Percentiles rank a stretch among this genome's conserved stretches.
These are phyloP conservation scores for Drosophila jambulina DNA, from an alignment of 1,140 invertebrate genomes.

Conservation along the genomic window DNA sequence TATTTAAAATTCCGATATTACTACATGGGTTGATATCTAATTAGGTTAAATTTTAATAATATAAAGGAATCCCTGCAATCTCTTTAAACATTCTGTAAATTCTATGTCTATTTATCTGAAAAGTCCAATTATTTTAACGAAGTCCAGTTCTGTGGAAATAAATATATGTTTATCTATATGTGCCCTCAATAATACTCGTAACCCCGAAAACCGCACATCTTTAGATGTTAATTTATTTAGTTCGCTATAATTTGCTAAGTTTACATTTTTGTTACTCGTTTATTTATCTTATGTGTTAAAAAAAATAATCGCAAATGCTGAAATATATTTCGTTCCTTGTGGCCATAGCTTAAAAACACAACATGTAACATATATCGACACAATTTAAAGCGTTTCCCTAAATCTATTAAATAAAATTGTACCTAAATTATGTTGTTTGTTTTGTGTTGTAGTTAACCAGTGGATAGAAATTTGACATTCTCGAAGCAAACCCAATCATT, in stretches of 20 bases:
- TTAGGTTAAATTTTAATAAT: no score
- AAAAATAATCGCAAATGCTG: constrained; percentile 58
- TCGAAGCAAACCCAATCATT: constrained; percentile 50
- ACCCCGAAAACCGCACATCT: no score
- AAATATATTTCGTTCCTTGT: constrained; percentile 26
- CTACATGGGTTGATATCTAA: no score
- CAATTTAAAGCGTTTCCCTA: constrained; percentile 25
- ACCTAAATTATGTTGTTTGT: constrained; percentile 7
- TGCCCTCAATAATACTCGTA: no score
- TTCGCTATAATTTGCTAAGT: constrained; percentile 68
- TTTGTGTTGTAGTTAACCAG: constrained; percentile 45
- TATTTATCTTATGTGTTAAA: constrained; percentile 30
- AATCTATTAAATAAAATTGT: constrained; percentile 14
- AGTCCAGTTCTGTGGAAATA: no score
- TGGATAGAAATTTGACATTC: constrained; percentile 25
- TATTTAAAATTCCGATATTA: neutral
- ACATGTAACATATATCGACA: constrained; percentile 54
- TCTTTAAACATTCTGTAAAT: no score
- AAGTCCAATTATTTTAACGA: no score
- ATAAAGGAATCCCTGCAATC: no score
- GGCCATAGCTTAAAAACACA: constrained; percentile 61
- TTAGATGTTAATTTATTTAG: constrained; percentile 38
- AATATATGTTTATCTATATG: no score
- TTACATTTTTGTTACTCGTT: constrained; percentile 30
- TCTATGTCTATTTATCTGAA: no score